Conservation (phyloP, 23 tunicate species). For the Styela clava region DNA sequence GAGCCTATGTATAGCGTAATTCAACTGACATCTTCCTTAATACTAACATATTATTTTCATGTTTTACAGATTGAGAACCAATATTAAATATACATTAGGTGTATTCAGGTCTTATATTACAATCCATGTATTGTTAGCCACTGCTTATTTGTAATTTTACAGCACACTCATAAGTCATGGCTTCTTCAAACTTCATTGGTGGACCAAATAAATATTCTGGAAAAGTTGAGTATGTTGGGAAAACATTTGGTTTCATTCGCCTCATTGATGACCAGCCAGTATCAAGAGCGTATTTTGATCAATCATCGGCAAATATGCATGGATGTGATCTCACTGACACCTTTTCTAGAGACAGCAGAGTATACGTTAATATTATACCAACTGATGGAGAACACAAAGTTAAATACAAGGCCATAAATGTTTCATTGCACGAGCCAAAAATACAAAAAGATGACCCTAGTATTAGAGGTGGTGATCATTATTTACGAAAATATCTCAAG, state of each 20-base stretch:
- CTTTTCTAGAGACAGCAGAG: neutral
- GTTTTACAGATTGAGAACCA: no score
- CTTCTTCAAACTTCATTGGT: neutral
- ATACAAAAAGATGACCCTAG: neutral
- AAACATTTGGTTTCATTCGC: constrained; percentile 8
- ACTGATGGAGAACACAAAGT: constrained; percentile 22
- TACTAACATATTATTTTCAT: no score
- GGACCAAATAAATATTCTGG: neutral
- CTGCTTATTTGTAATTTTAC: no score
- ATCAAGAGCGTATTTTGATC: constrained; percentile 2
- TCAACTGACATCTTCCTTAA: no score
- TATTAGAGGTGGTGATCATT: constrained; percentile 1
- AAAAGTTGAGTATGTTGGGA: neutral
- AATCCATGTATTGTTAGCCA: no score
- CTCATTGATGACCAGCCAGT: constrained; percentile 2
- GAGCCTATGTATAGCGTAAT: no score
- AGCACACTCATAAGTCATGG: no score
- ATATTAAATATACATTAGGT: no score
- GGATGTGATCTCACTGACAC: neutral
- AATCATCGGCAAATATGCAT: neutral
- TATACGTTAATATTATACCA: neutral
- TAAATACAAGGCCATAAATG: neutral
- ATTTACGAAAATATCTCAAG: neutral
- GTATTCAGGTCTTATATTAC: no score
- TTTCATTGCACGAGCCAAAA: neutral